Evolutionary conservation across 2,797 vertebrate species (phyloP).

Genomic region (Masticophis lateralis): DNA sequence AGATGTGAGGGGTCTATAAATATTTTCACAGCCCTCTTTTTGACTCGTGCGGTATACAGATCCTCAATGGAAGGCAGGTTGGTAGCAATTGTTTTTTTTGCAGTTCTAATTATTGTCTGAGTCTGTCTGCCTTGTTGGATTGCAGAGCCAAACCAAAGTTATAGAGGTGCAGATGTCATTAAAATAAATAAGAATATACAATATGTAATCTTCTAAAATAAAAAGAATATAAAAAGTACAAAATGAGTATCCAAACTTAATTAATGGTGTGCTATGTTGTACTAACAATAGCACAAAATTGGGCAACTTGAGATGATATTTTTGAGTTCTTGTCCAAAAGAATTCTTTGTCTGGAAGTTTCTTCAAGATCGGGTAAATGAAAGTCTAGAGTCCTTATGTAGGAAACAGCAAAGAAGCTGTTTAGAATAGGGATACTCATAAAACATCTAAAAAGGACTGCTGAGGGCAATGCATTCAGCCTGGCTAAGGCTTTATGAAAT

Average conservation of each 20-base stretch:
- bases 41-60: too few relatives aligned
- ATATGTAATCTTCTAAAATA: background rate
- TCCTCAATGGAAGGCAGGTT: too few relatives aligned
- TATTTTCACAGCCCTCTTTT: too few relatives aligned
- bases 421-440: background rate
- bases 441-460: background rate
- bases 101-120: too few relatives aligned
- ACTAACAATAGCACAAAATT: background rate
- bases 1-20: too few relatives aligned
- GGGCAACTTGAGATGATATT: background rate
- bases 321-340: background rate
- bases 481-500: background rate
- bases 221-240: background rate
- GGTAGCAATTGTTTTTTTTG: too few relatives aligned
- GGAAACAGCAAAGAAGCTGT: background rate
- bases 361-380: background rate
- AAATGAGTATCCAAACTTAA: background rate
- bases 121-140: too few relatives aligned
- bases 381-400: background rate
- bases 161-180: too few relatives aligned
- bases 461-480: background rate
- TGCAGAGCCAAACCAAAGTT: too few relatives aligned
- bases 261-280: background rate
- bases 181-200: background rate
- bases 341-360: background rate